phyloP scores from a whole-genome alignment of 2,888 invertebrate genomes.

The Acleris sparsana region DNA sequence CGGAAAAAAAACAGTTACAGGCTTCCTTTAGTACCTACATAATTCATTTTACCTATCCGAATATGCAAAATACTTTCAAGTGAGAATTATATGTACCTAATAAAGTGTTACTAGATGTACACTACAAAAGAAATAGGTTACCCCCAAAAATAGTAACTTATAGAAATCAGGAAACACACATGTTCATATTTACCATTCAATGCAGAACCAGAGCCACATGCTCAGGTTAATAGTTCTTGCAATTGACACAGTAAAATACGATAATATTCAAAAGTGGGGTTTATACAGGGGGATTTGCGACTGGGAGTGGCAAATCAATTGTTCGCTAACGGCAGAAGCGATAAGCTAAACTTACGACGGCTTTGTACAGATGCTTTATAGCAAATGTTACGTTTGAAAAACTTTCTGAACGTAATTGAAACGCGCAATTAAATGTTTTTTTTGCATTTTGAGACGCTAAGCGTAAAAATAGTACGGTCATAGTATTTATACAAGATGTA shows the following conservation, averaged over 20 bases:
- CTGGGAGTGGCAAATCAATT: conserved; percentile 70
- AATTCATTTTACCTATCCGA: too few relatives aligned
- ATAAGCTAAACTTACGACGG: conserved; percentile 76
- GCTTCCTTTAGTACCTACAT: too few relatives aligned
- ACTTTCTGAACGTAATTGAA: conserved; percentile 14
- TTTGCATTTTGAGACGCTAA: too few relatives aligned
- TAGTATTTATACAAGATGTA: too few relatives aligned
- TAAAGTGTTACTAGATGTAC: too few relatives aligned
- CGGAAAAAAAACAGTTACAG: too few relatives aligned
- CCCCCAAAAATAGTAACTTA: too few relatives aligned
- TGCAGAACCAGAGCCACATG: conserved; percentile 20
- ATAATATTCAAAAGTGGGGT: conserved; percentile 65
- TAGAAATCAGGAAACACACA: too few relatives aligned
- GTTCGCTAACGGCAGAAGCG: conserved; percentile 74
- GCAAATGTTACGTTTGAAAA: conserved; percentile 51
- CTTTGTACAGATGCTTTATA: conserved; percentile 73
- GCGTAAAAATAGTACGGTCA: too few relatives aligned
- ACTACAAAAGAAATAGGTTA: too few relatives aligned
- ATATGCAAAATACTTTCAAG: too few relatives aligned
- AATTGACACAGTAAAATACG: conserved; percentile 71
- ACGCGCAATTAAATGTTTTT: conserved; percentile 17
- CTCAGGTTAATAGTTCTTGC: conserved; percentile 44
- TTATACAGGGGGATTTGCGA: conserved; percentile 61
- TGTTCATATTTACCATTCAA: conserved; percentile 25
- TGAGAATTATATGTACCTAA: too few relatives aligned